Conservation (phyloP, 2,113 vertebrate genomes). For the Hylia prasina region DNA sequence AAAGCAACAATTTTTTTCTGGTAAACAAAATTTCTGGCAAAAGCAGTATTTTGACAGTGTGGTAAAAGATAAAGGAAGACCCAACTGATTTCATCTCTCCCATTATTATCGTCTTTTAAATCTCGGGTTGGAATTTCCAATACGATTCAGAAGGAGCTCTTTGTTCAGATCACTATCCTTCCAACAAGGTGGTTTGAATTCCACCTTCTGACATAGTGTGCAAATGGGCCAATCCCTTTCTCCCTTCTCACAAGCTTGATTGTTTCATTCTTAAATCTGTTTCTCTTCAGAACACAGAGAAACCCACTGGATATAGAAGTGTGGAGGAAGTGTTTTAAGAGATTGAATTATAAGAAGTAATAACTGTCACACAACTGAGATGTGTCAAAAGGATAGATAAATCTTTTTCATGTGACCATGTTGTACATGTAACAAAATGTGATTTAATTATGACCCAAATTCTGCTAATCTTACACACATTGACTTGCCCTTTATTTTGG, state of each 20-base stretch:
- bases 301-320: not conserved
- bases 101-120: not conserved
- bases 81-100: fast-evolving
- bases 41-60: not conserved
- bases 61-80: not conserved
- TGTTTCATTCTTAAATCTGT: not conserved
- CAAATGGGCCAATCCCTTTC: not conserved
- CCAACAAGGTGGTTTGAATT: not conserved
- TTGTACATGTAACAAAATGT: not conserved
- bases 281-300: not conserved
- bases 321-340: not conserved
- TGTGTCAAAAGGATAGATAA: not conserved
- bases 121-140: not conserved
- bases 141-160: not conserved
- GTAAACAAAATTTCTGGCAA: not conserved
- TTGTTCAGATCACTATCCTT: not conserved
- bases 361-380: not conserved
- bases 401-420: not conserved
- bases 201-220: not conserved
- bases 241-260: not conserved
- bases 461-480: not conserved
- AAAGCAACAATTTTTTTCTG: not conserved
- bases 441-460: not conserved
- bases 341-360: not conserved
- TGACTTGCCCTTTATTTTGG: not conserved